Conservation (phyloP, 2,797 vertebrate species). For the Poliocrania exsul region DNA sequence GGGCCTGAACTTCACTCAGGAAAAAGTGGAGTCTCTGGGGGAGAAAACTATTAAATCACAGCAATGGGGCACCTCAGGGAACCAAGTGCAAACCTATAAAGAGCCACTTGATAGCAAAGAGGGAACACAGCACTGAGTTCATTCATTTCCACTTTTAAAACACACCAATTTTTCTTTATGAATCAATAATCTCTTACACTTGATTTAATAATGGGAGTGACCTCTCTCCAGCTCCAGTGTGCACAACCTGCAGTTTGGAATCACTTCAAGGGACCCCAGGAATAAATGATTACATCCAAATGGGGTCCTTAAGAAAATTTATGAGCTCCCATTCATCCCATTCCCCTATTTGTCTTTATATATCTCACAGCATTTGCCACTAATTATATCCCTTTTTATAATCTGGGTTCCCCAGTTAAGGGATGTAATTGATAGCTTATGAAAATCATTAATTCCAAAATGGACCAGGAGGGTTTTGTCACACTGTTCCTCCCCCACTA, state of each 20-base stretch:
- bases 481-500: constrained; percentile 22
- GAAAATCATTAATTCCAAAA: constrained; percentile 76
- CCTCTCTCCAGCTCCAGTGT: neutral
- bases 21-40: neutral
- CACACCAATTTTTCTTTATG: constrained; percentile 16
- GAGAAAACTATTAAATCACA: neutral
- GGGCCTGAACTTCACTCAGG: neutral
- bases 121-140: neutral
- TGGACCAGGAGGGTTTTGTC: constrained; percentile 74
- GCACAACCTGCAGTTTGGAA: constrained; percentile 9
- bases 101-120: neutral
- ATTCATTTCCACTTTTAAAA: constrained; percentile 1
- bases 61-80: neutral
- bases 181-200: constrained; percentile 44
- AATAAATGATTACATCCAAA: constrained; percentile 55
- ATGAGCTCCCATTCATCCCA: constrained; percentile 61
- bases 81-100: neutral
- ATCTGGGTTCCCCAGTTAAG: constrained; percentile 81
- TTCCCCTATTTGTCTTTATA: constrained; percentile 71
- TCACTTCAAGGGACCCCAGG: constrained; percentile 18
- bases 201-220: constrained; percentile 42
- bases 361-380: constrained; percentile 73
- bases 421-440: constrained; percentile 85
- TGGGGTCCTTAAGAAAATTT: constrained; percentile 54
- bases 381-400: constrained; percentile 80